These are phyloP conservation scores for Scelioninae gen. 1 DNA, from an alignment of 2,888 invertebrate species.

Conservation along the genomic window DNA sequence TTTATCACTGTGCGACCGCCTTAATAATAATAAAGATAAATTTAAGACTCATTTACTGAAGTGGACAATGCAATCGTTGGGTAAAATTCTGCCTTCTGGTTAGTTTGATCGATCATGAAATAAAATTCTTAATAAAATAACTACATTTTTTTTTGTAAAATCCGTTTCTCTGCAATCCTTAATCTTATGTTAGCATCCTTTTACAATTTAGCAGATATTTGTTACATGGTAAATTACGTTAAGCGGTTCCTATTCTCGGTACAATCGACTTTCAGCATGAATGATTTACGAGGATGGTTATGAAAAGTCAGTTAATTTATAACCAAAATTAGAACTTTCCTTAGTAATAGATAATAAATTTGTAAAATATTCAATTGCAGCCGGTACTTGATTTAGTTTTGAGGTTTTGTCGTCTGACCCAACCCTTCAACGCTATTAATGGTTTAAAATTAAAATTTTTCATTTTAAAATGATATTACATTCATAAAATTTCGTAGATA, in stretches of 20 bases:
- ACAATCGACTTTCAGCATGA: conserved; percentile 9
- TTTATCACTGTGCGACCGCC: conserved; percentile 5
- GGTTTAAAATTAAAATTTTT: not conserved
- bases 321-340: not conserved
- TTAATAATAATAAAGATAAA: conserved; percentile 19
- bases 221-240: conserved; percentile 21
- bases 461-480: not conserved
- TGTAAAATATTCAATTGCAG: conserved; percentile 22
- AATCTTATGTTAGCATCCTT: not conserved
- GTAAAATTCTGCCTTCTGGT: not conserved
- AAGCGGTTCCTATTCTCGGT: conserved; percentile 14
- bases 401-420: conserved; percentile 18
- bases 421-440: conserved; percentile 4
- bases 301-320: conserved; percentile 38
- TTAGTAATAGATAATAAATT: conserved; percentile 22
- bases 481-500: too few relatives aligned
- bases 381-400: conserved; percentile 12
- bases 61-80: too few relatives aligned
- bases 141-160: conserved; percentile 6
- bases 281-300: conserved; percentile 39
- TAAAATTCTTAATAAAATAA: conserved; percentile 6
- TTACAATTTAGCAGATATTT: conserved; percentile 20
- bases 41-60: not conserved
- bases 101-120: not conserved
- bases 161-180: conserved; percentile 6